Percentiles rank a stretch among this genome's conserved stretches.
phyloP scores from a whole-genome alignment of 2,888 invertebrate genomes.

The Aleiodes alternator region DNA sequence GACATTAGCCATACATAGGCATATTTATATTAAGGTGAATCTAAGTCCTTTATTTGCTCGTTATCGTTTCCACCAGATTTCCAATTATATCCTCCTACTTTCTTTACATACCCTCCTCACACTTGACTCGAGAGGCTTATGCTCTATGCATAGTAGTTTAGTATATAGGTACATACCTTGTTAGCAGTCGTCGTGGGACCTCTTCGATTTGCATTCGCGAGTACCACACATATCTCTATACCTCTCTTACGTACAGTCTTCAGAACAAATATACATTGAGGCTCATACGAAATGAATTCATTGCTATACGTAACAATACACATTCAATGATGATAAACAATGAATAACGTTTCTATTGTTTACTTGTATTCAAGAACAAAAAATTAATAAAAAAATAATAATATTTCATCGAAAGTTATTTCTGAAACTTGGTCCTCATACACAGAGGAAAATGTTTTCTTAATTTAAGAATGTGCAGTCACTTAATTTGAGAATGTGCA shows the following conservation, averaged over 20 bases:
- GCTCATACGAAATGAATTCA: too few relatives aligned
- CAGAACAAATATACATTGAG: neutral
- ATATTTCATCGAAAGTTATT: too few relatives aligned
- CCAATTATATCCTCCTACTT: slow-evolving; percentile 34
- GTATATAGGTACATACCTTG: slow-evolving; percentile 5
- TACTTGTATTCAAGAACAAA: too few relatives aligned
- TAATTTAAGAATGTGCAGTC: too few relatives aligned
- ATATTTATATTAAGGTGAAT: neutral
- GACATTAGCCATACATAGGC: slow-evolving; percentile 5
- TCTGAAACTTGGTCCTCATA: too few relatives aligned
- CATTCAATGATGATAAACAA: too few relatives aligned
- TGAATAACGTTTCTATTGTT: too few relatives aligned
- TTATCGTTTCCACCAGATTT: slow-evolving; percentile 36
- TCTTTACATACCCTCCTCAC: neutral
- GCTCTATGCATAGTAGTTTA: neutral
- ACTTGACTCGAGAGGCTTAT: slow-evolving; percentile 30
- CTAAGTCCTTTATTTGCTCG: slow-evolving; percentile 17
- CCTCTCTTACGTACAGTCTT: neutral
- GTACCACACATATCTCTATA: neutral
- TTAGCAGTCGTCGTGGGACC: slow-evolving; percentile 38
- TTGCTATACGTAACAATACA: too few relatives aligned
- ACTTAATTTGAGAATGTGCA: too few relatives aligned
- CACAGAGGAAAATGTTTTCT: too few relatives aligned
- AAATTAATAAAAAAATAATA: too few relatives aligned
- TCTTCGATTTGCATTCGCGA: slow-evolving; percentile 42